Base-by-base conservation (phyloP, 37 sponge, comb jelly and placozoan genomes). In the Petrosia ficiformis region DNA sequence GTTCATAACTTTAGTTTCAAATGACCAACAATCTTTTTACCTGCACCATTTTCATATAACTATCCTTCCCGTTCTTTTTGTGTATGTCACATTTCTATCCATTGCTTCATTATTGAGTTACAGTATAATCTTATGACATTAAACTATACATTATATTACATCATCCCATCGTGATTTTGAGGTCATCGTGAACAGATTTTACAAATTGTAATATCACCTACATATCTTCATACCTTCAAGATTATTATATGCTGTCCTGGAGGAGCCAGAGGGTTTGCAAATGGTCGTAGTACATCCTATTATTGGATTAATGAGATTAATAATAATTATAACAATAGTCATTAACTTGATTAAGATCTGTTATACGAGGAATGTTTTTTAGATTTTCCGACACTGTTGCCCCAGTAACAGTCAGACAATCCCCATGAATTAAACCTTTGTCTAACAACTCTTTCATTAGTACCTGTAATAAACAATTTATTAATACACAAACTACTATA, bases 401-500 rank as follows among this genome's bases (percentile, higher is more conserved):
- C 24, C 90, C 90, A 35, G 85, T 80, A n/a, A 89, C 81, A 31
- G 90, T 89, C 44, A 89, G 80, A 39, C 90, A 89, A 67, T 84
- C 85, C 3, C 90, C 85, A 57, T 89, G 81, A 25, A 89, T 11
- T 0, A 84, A 48, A 8, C 85, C 85, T 32, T 57, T 72, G 30
- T 31, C 43, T 40, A 89, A 29, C 19, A 89, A 80, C 81, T 89
- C 90, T 61, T 84, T 84, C 85, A 84, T 74, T 42, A 89, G 81
- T 32, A 87, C 74, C 88, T 87, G 36, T 68, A 5, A 22, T 6
- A 40, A 39, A 28, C 10, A 22, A 36, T 10, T 36, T 4, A 36
- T 5, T 68, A n/a, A 24, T n/a, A n/a, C n/a, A n/a, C n/a, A n/a
- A n/a, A n/a, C n/a, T n/a, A 19, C 39, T 32, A 68, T 68, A 10